Evolutionary conservation across 1,140 invertebrate species (phyloP), one percentile per base, ranked within the genome.

Genomic region (Drepana arcuata): DNA sequence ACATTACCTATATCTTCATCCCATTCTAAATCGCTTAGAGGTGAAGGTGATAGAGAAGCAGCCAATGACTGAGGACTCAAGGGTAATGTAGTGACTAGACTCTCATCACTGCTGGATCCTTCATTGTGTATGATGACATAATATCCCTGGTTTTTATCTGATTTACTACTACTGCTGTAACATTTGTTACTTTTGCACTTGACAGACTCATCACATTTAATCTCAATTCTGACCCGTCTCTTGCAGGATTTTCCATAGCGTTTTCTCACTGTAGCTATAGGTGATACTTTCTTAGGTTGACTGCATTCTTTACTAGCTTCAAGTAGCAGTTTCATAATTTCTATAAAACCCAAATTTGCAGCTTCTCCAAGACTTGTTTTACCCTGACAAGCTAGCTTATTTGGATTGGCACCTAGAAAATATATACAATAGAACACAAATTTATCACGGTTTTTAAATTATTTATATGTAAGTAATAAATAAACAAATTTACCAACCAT

Each of bases 111-210:
- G 43, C 66, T 75, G 10, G 71, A 72, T 11, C 60, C 73, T 28
- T 78, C 74, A 60, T 55, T 66, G 36, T 80, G 71, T 52, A 69
- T 68, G 30, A 78, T 64, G 7, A 78, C 66, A 74, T 68, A 82
- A 32, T 80, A 77, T 4, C 74, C 78, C 24, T 74, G 69, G 48
- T 82, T 82, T 39, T 59, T 62, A 15, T 69, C 66, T 33, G 29
- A 27, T 18, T 56, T 65, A 13, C 33, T 30, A 49, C 14, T 39
- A 6, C 40, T 46, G 33, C 54, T 39, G 28, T 36, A 38, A 15
- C 59, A 56, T 47, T 49, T 65, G 7, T 57, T 49, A 32, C 35
- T 78, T 43, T 78, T 80, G 47, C 51, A 73, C 45, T 78, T 80
- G 2, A 58, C 50, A 62, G 30, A 16, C 48, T 66, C 35, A 73